phyloP scores from a whole-genome alignment of 2,888 invertebrate genomes.

The Trichacis sp. region DNA sequence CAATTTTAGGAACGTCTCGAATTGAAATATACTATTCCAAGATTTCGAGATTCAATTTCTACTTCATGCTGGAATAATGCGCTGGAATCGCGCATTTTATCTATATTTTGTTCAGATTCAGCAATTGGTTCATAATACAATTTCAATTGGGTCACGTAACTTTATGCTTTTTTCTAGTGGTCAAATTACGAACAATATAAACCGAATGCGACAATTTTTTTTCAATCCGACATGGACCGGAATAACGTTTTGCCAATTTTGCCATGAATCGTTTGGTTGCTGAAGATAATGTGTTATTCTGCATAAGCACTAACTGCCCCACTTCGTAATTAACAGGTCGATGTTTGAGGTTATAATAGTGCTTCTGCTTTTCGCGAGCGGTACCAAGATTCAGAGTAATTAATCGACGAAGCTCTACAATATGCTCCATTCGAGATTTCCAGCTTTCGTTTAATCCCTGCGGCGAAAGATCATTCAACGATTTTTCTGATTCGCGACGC shows the following conservation, averaged over 20 bases:
- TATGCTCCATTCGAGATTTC: not conserved
- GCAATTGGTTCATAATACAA: too few relatives aligned
- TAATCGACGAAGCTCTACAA: not conserved
- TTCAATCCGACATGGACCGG: constrained; percentile 3
- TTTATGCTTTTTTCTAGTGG: too few relatives aligned
- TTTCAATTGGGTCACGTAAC: too few relatives aligned
- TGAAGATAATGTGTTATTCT: not conserved
- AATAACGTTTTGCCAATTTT: not conserved
- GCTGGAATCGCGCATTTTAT: too few relatives aligned
- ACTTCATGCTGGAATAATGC: too few relatives aligned
- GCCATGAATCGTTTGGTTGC: not conserved
- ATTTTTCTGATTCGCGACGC: not conserved
- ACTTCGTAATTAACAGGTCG: not conserved
- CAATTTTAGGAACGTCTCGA: too few relatives aligned
- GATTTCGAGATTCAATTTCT: too few relatives aligned
- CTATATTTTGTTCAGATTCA: too few relatives aligned
- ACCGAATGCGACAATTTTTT: too few relatives aligned
- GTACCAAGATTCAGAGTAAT: not conserved
- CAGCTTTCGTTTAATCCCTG: not conserved
- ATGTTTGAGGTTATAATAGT: not conserved
- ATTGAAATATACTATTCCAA: too few relatives aligned
- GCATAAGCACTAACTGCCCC: not conserved
- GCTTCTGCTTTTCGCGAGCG: not conserved
- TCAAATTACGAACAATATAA: too few relatives aligned
- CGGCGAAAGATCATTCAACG: not conserved